phyloP scores from a whole-genome alignment of 2,797 vertebrate genomes.

The Iguana delicatissima region DNA sequence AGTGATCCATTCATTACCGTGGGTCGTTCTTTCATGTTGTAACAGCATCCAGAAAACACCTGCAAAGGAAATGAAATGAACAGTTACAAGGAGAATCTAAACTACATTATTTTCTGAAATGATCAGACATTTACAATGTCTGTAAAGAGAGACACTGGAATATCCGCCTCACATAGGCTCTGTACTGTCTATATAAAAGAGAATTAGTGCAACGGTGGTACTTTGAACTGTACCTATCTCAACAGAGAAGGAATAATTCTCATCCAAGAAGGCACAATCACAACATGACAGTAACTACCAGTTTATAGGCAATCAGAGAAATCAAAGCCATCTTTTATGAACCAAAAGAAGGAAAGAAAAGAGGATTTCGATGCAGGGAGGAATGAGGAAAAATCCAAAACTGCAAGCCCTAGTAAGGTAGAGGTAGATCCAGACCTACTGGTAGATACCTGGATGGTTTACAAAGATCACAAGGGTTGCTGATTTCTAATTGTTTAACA shows the following conservation, averaged over 20 bases:
- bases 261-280: not conserved
- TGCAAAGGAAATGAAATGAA: slow-evolving; percentile 61
- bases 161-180: not conserved
- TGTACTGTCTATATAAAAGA: not conserved
- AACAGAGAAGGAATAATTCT: not conserved
- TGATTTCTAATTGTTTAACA: not conserved
- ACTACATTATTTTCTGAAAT: not conserved
- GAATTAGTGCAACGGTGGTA: not conserved
- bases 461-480: too few relatives aligned
- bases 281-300: not conserved
- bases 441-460: too few relatives aligned
- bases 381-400: not conserved
- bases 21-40: slow-evolving; percentile 80
- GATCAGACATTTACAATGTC: not conserved
- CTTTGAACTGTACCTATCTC: not conserved
- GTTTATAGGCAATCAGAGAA: not conserved
- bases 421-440: too few relatives aligned
- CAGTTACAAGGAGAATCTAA: accelerated
- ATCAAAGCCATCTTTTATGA: not conserved
- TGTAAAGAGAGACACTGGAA: not conserved
- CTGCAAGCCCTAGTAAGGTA: not conserved
- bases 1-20: slow-evolving; percentile 22
- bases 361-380: not conserved
- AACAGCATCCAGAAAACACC: slow-evolving; percentile 93
- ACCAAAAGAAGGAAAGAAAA: not conserved